Evolutionary conservation across 2,888 invertebrate species (phyloP).

Genomic region (Luperina nickerlii): DNA sequence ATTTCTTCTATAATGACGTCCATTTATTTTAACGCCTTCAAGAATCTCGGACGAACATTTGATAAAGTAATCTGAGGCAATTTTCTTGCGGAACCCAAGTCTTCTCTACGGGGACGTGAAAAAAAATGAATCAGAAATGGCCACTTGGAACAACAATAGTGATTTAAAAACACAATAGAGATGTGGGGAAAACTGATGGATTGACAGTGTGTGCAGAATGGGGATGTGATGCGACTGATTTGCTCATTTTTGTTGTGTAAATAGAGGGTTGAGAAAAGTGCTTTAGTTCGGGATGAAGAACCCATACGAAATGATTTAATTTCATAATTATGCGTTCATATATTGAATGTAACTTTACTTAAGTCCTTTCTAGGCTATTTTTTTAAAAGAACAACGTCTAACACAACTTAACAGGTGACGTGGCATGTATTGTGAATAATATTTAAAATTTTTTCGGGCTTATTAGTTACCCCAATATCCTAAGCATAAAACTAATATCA

Average conservation of each 20-base stretch:
- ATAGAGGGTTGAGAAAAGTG: constrained; percentile 23
- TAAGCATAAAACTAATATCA: constrained; percentile 15
- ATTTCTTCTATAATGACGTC: constrained; percentile 55
- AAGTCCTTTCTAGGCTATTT: not conserved
- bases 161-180: constrained; percentile 75
- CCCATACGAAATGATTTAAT: not conserved
- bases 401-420: too few species aligned
- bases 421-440: too few species aligned
- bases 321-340: not conserved
- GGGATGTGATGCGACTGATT: constrained; percentile 47
- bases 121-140: constrained; percentile 70
- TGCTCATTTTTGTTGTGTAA: constrained; percentile 42
- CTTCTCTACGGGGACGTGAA: constrained; percentile 38
- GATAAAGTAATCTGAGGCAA: constrained; percentile 63
- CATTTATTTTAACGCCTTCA: constrained; percentile 59
- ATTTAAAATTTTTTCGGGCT: not conserved
- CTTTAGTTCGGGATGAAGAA: constrained; percentile 11
- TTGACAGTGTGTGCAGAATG: constrained; percentile 69
- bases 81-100: constrained; percentile 54
- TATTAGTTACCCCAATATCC: not conserved
- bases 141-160: constrained; percentile 77
- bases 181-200: constrained; percentile 68
- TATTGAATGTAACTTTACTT: not conserved
- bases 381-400: too few species aligned
- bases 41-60: constrained; percentile 50